phyloP scores from a whole-genome alignment of 2,888 invertebrate genomes.

The Hartigia nigra region DNA sequence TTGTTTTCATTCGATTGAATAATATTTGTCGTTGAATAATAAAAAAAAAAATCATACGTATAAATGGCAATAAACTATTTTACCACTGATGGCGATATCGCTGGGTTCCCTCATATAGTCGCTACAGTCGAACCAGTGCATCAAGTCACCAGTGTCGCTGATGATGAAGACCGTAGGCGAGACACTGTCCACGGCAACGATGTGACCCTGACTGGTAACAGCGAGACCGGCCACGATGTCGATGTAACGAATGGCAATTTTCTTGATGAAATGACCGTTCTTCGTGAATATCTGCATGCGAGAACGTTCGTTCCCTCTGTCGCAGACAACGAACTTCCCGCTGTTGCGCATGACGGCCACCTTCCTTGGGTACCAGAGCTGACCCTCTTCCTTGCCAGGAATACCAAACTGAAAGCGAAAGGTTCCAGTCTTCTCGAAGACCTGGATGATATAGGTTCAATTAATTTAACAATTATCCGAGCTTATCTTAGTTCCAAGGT shows the following conservation, averaged over 20 bases:
- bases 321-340: constrained; percentile 96
- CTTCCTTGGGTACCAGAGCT: constrained; percentile 96
- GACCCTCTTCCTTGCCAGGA: constrained; percentile 95
- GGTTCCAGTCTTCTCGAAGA: constrained; percentile 93
- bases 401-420: constrained; percentile 95
- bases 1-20: too few relatives aligned
- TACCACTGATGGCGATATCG: constrained; percentile 94
- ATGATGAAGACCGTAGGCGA: constrained; percentile 96
- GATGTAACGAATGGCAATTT: constrained; percentile 90
- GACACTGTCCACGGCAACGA: constrained; percentile 97
- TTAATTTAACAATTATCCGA: constrained; percentile 1
- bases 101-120: constrained; percentile 98
- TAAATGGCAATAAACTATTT: constrained; percentile 44
- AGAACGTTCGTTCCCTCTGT: constrained; percentile 95
- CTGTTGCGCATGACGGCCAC: constrained; percentile 90
- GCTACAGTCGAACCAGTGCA: constrained; percentile 98
- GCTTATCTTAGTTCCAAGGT: background rate
- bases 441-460: constrained; percentile 66
- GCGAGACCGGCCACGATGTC: constrained; percentile 95
- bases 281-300: constrained; percentile 98
- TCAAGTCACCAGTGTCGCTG: constrained; percentile 89
- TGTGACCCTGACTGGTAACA: constrained; percentile 90
- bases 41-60: too few relatives aligned
- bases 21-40: too few relatives aligned
- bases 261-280: constrained; percentile 94